phyloP scores from a whole-genome alignment of 1,140 invertebrate genomes.

The Nasonia giraulti region DNA sequence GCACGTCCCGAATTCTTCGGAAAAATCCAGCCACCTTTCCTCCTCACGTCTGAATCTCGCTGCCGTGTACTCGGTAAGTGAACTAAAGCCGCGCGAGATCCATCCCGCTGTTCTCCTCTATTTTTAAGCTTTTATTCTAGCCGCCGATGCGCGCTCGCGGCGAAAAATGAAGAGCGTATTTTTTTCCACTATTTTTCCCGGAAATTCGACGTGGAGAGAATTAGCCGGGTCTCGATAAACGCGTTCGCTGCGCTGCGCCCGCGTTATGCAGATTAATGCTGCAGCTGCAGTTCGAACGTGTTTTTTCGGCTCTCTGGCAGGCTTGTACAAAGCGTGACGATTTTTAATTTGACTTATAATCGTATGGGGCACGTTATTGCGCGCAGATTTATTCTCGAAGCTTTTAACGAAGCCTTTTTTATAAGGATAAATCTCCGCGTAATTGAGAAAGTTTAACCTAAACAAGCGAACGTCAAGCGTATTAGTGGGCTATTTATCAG shows the following conservation, averaged over 20 bases:
- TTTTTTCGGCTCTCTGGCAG: neutral
- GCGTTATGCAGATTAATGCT: neutral
- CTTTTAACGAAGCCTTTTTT: too few relatives aligned
- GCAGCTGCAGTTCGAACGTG: neutral
- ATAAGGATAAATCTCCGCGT: neutral
- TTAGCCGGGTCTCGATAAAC: neutral
- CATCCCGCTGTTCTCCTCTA: neutral
- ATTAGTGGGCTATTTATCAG: conserved; percentile 9
- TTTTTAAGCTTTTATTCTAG: neutral
- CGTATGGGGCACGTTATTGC: too few relatives aligned
- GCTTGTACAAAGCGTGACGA: neutral
- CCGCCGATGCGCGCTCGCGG: neutral
- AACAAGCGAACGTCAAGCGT: neutral
- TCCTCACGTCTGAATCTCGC: conserved; percentile 14
- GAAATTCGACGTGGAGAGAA: too few relatives aligned
- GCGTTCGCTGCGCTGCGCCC: neutral
- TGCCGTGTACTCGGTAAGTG: conserved; percentile 23
- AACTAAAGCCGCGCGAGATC: neutral
- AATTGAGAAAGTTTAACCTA: neutral
- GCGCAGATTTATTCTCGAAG: too few relatives aligned
- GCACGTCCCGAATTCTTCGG: conserved; percentile 14
- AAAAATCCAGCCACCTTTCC: neutral
- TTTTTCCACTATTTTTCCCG: neutral
- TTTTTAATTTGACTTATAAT: too few relatives aligned
- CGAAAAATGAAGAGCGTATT: neutral